Evolutionary conservation across 2,797 vertebrate genomes (phyloP), one percentile per base, ranked within the genome.

Genomic region (Aulostomus chinensis): DNA sequence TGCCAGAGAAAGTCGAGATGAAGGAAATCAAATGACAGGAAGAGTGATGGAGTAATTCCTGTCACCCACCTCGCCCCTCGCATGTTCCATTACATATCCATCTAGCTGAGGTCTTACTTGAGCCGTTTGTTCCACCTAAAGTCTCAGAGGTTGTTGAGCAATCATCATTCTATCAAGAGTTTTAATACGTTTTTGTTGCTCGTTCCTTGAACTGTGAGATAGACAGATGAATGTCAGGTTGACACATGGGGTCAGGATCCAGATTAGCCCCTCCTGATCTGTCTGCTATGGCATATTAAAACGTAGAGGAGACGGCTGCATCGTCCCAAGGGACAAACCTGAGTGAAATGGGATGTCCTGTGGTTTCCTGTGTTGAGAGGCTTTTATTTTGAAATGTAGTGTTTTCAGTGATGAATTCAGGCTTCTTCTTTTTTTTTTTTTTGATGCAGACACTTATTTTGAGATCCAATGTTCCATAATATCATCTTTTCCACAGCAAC

Each of bases 401-500:
- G n/a, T n/a, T n/a, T n/a, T n/a, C n/a, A n/a, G n/a, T n/a, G n/a
- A n/a, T n/a, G n/a, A n/a, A n/a, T n/a, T n/a, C n/a, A n/a, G n/a
- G n/a, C n/a, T n/a, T n/a, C n/a, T n/a, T n/a, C n/a, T n/a, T n/a
- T n/a, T n/a, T n/a, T n/a, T n/a, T n/a, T n/a, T n/a, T n/a, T n/a
- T n/a, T n/a, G n/a, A n/a, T n/a, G n/a, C n/a, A n/a, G n/a, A n/a
- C n/a, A n/a, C n/a, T n/a, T n/a, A n/a, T n/a, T n/a, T n/a, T n/a
- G n/a, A n/a, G n/a, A n/a, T n/a, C n/a, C n/a, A n/a, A n/a, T n/a
- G n/a, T n/a, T n/a, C n/a, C n/a, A n/a, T n/a, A n/a, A n/a, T n/a
- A n/a, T n/a, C n/a, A n/a, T n/a, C 18, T 45, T 33, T 53, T 14
- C 9, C 68, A 1, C 67, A 98, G 97, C 94, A 98, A 78, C 83